Evolutionary conservation across 2,888 invertebrate genomes (phyloP), one percentile per base, ranked within the genome.

Genomic region (Trichacis sp.): DNA sequence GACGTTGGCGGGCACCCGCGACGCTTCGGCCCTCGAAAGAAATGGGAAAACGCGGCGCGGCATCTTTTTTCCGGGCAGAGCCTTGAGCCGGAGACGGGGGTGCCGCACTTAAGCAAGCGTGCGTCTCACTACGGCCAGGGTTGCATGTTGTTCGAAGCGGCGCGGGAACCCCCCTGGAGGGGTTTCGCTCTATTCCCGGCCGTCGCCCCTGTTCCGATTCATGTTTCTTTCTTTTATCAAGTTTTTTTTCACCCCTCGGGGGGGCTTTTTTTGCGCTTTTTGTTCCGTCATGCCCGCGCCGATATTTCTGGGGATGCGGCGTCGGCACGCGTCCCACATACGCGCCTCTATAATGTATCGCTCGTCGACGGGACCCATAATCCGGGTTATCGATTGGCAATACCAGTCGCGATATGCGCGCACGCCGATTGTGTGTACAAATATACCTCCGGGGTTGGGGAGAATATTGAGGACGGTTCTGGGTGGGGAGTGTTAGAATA

Each of bases 1-100:
- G 72, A 69, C 64, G 70, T 71, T 82, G 83, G 82, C 83, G 82
- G 83, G 82, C 81, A 79, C 72, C 76, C 78, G 83, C 82, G 82
- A 82, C 83, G 82, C 82, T 78, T 80, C 71, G 78, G 64, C 78
- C 76, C 79, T 79, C 80, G 73, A 73, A 82, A 83, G 82, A 73
- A 81, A 72, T 70, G 76, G 71, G 78, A 82, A 79, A 82, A 80
- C 72, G 73, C 66, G 64, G 58, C 66, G 53, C 63, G 70, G 77
- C 74, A 79, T 80, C 80, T 80, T 82, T 79, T 80, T 76, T n/a
- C 33, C 33, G 11, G 33, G 33, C 33, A n/a, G 33, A n/a, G n/a
- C 8, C n/a, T 6, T n/a, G n/a, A 53, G 58, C 71, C 74, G 77
- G 75, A 76, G 74, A 65, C 65, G 59, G 67, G 57, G 49, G 48